phyloP scores from a whole-genome alignment of 2,113 vertebrate genomes.

The Lucifuga dentata region DNA sequence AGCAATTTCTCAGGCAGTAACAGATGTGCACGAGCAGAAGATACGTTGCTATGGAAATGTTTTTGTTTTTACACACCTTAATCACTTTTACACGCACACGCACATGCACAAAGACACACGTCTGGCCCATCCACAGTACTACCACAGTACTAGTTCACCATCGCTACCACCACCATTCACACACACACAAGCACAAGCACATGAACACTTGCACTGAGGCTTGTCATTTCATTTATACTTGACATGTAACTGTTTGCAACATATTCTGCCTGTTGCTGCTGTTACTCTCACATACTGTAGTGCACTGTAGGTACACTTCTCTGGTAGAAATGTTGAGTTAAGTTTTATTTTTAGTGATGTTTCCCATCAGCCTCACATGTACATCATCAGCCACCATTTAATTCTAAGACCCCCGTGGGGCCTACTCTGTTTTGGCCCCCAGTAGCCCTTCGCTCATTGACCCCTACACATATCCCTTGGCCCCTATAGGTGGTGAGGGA shows the following conservation, averaged over 20 bases:
- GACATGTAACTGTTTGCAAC: constrained; percentile 24
- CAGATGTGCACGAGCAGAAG: constrained; percentile 39
- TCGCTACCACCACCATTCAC: not conserved
- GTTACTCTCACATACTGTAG: constrained; percentile 13
- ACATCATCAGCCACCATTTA: constrained; percentile 63
- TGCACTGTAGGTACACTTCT: constrained; percentile 14
- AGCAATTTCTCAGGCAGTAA: constrained; percentile 74
- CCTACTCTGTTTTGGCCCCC: constrained; percentile 64
- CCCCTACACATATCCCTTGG: constrained; percentile 63
- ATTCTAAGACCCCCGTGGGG: constrained; percentile 68
- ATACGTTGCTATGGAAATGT: constrained; percentile 48
- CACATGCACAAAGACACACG: constrained; percentile 1
- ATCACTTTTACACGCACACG: not conserved
- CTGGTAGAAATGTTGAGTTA: constrained; percentile 35
- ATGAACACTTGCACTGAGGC: constrained; percentile 7
- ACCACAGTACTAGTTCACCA: not conserved
- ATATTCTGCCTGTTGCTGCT: constrained; percentile 38
- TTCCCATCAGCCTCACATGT: constrained; percentile 57
- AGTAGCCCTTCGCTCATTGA: constrained; percentile 68
- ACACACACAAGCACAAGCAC: not conserved
- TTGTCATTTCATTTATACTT: not conserved
- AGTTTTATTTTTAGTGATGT: constrained; percentile 46
- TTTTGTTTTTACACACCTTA: constrained; percentile 28
- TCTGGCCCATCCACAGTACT: not conserved
- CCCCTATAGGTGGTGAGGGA: constrained; percentile 73